phyloP scores from a whole-genome alignment of 2,888 invertebrate species.

The Dugesia japonica region DNA sequence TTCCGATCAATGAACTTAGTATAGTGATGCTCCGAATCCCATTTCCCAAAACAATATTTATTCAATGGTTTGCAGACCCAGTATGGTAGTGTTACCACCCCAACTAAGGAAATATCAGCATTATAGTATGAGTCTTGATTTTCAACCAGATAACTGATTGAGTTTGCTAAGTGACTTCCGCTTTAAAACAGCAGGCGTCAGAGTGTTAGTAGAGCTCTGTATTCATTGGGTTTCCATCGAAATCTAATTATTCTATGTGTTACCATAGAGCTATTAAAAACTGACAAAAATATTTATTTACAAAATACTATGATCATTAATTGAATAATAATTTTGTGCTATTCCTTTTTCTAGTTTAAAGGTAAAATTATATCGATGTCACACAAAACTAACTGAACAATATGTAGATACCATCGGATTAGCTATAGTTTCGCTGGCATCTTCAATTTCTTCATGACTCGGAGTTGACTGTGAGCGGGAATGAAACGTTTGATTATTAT shows the following conservation, averaged over 20 bases:
- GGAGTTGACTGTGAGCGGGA: not conserved
- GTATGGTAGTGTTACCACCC: not conserved
- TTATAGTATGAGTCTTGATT: not conserved
- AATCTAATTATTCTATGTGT: not conserved
- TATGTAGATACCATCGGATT: not conserved
- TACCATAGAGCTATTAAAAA: not conserved
- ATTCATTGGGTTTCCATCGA: not conserved
- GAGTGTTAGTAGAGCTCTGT: not conserved
- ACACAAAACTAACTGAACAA: slow-evolving; percentile 1
- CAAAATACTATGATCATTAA: not conserved
- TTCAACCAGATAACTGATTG: not conserved
- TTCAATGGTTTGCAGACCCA: not conserved
- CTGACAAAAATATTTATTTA: slow-evolving; percentile 3
- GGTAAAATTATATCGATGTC: not conserved
- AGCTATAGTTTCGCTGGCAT: not conserved
- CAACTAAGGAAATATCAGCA: slow-evolving; percentile 20
- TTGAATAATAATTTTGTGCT: not conserved
- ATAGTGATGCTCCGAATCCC: not conserved
- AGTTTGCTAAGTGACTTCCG: slow-evolving; percentile 20
- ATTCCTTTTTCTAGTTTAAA: not conserved
- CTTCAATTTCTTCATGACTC: not conserved
- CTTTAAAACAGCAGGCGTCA: slow-evolving; percentile 20
- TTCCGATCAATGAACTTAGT: not conserved
- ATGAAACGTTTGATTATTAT: slow-evolving; percentile 5
- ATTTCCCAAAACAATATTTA: not conserved